Percentiles rank a stretch among this genome's conserved stretches.
These are phyloP conservation scores for Scytalopus superciliaris DNA, from an alignment of 2,113 vertebrate genomes.

Conservation along the genomic window DNA sequence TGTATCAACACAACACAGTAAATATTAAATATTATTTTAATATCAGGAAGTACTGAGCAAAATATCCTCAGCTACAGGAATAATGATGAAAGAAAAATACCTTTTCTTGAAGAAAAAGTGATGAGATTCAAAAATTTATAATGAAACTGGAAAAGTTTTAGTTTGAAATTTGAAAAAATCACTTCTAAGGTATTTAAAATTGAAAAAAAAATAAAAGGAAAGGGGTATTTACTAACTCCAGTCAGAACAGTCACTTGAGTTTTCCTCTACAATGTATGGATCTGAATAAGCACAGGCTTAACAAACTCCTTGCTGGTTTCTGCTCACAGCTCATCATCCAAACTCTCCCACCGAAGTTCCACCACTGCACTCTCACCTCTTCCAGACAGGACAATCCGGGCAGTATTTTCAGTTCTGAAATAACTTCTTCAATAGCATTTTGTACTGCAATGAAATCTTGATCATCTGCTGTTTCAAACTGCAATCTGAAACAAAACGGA, in stretches of 20 bases:
- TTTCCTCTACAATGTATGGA: not conserved
- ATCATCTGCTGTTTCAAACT: conserved; percentile 78
- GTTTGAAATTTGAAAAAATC: not conserved
- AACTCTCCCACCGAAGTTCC: not conserved
- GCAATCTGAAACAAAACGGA: conserved; percentile 66
- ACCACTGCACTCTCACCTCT: conserved; percentile 72
- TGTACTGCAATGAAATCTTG: conserved; percentile 82
- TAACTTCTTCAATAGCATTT: conserved; percentile 81
- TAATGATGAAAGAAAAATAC: not conserved
- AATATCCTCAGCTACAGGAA: not conserved
- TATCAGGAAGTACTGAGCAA: not conserved
- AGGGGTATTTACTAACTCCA: not conserved
- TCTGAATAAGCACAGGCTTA: not conserved
- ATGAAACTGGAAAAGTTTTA: not conserved
- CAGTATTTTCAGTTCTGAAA: conserved; percentile 81
- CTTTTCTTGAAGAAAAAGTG: not conserved
- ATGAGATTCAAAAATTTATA: not conserved
- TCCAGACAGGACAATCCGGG: conserved; percentile 67
- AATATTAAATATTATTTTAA: not conserved
- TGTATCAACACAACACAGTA: not conserved
- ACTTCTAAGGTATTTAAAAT: not conserved
- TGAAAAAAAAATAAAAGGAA: not conserved
- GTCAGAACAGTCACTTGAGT: not conserved
- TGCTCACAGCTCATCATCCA: not conserved
- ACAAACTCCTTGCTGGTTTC: not conserved